Evolutionary conservation across 2,888 invertebrate genomes (phyloP).

Genomic region (Nomada goodeniana): DNA sequence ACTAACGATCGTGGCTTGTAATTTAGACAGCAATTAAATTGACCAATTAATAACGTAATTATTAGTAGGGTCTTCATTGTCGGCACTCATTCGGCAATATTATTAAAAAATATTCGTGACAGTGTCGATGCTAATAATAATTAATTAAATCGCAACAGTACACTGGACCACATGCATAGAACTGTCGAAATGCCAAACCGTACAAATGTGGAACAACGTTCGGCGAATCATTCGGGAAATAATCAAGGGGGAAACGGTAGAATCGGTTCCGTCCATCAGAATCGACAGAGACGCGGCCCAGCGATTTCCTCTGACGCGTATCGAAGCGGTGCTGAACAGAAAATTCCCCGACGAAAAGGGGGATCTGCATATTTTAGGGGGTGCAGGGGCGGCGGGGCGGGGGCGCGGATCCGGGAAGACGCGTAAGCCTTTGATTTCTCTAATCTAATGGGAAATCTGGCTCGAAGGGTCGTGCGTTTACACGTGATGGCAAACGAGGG

Average conservation of each 20-base stretch:
- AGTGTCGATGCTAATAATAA: too few species aligned
- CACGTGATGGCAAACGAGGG: conserved; percentile 48
- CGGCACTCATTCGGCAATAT: too few species aligned
- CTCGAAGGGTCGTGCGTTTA: conserved; percentile 50
- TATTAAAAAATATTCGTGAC: too few species aligned
- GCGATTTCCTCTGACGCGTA: background rate
- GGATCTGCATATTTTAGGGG: conserved; percentile 45
- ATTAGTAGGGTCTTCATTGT: too few species aligned
- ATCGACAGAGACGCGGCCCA: background rate
- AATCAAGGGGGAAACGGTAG: conserved; percentile 6
- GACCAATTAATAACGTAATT: too few species aligned
- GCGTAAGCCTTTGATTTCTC: conserved; percentile 63
- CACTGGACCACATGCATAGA: too few species aligned
- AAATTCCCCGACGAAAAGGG: conserved; percentile 33
- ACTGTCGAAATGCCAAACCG: too few species aligned
- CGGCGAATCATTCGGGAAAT: background rate
- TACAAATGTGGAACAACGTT: too few species aligned
- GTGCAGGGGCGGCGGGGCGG: background rate
- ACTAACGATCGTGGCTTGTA: too few species aligned
- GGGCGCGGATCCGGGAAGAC: conserved; percentile 17
- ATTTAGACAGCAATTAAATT: too few species aligned
- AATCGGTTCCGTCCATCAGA: conserved; percentile 33
- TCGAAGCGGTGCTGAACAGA: conserved; percentile 25
- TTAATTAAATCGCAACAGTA: too few species aligned
- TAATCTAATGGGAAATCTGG: conserved; percentile 65